A percentile compares a stretch with the other conserved stretches of the same genome.
Conservation (phyloP, 2,888 invertebrate genomes). For the Temnothorax unifasciatus region DNA sequence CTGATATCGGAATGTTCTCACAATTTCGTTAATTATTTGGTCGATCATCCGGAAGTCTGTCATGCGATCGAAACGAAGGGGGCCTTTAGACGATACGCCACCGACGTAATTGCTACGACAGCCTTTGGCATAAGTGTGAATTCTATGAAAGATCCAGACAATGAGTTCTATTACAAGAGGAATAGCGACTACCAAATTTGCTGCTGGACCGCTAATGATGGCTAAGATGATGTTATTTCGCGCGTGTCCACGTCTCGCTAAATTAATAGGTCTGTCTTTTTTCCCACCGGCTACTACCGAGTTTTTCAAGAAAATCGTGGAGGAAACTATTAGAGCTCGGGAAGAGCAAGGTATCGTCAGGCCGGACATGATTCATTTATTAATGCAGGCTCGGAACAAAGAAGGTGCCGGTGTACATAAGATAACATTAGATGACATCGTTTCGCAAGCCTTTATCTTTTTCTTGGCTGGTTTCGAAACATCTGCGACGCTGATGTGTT, state of each 20-base stretch:
- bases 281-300: neutral
- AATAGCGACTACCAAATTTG: neutral
- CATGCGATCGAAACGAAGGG: too few relatives aligned
- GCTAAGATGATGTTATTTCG: neutral
- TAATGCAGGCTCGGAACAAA: conserved; percentile 86
- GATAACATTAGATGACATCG: conserved; percentile 59
- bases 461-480: neutral
- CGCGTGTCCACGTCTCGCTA: neutral
- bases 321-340: neutral
- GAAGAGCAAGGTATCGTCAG: neutral
- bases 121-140: neutral
- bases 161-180: neutral
- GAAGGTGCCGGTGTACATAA: neutral
- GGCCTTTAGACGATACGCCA: too few relatives aligned
- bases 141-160: neutral
- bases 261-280: neutral
- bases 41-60: too few relatives aligned
- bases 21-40: too few relatives aligned
- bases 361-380: conserved; percentile 71
- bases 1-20: too few relatives aligned
- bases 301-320: neutral
- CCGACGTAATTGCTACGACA: neutral
- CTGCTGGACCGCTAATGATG: neutral
- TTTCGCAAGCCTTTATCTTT: conserved; percentile 78
- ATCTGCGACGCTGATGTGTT: neutral